phyloP scores from a whole-genome alignment of 2,888 invertebrate species.

The Timema cristinae region DNA sequence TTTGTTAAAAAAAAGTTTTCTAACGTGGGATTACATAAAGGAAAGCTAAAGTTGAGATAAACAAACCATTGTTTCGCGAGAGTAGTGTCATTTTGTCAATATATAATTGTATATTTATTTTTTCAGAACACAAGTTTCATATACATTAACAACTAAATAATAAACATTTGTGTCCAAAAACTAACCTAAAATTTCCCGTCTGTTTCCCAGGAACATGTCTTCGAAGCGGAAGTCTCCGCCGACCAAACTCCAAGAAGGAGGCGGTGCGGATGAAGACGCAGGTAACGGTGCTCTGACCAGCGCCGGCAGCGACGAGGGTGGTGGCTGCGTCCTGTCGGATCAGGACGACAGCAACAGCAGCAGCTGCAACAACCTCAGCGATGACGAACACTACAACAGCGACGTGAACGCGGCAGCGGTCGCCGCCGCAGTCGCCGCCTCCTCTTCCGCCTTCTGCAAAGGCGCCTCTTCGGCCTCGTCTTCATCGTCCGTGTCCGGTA shows the following conservation, averaged over 20 bases:
- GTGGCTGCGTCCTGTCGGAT: constrained; percentile 29
- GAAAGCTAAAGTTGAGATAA: too few species aligned
- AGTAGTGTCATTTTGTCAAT: too few species aligned
- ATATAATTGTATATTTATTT: too few species aligned
- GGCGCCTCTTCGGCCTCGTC: constrained; percentile 43
- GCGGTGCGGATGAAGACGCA: constrained; percentile 45
- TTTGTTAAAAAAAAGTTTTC: too few species aligned
- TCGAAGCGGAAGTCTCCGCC: constrained; percentile 96
- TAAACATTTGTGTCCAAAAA: too few species aligned
- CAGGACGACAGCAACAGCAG: constrained; percentile 33
- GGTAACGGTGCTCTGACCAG: constrained; percentile 40
- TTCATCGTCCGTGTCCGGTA: constrained; percentile 46
- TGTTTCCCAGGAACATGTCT: constrained; percentile 78
- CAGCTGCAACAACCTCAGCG: constrained; percentile 29
- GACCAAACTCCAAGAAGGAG: constrained; percentile 76
- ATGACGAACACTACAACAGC: constrained; percentile 21
- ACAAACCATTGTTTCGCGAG: too few species aligned
- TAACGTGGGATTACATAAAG: too few species aligned
- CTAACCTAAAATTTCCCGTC: too few species aligned
- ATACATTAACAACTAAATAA: too few species aligned
- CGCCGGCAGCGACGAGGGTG: constrained; percentile 28
- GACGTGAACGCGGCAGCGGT: constrained; percentile 22
- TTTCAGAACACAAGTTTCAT: too few species aligned
- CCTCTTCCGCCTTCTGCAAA: constrained; percentile 21
- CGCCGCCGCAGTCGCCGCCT: constrained; percentile 31